Conservation (phyloP, 2,797 vertebrate genomes). For the Ataeniobius toweri region DNA sequence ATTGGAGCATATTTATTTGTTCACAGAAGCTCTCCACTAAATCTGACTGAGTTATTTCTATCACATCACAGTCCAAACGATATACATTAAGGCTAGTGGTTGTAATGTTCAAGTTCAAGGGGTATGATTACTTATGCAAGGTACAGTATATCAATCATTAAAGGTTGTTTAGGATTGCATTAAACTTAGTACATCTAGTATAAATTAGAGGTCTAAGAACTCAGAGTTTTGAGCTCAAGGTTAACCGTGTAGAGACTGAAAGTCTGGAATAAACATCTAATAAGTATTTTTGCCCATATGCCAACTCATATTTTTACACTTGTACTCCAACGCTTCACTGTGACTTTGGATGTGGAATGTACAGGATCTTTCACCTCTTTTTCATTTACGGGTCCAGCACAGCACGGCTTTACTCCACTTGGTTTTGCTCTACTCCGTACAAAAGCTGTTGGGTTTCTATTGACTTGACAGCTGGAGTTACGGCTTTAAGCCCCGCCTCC, state of each 20-base stretch:
- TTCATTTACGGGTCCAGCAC: too few relatives aligned
- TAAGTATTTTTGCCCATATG: neutral
- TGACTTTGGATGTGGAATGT: neutral
- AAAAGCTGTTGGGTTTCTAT: too few relatives aligned
- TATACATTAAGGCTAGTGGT: neutral
- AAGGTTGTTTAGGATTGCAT: neutral
- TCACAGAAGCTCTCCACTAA: neutral
- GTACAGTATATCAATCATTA: neutral
- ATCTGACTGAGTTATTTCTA: neutral
- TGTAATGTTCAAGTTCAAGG: neutral
- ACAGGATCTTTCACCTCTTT: neutral
- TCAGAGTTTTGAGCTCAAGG: neutral
- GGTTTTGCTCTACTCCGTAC: too few relatives aligned
- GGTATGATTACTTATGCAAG: neutral
- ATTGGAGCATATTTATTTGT: too few relatives aligned
- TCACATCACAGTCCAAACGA: neutral
- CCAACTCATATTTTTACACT: neutral
- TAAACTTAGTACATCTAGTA: neutral
- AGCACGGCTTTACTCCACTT: too few relatives aligned
- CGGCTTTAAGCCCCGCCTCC: too few relatives aligned
- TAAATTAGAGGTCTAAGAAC: neutral
- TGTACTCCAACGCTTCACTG: neutral
- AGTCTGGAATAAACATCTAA: neutral
- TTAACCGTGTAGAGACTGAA: neutral
- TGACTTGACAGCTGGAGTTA: too few relatives aligned